A percentile compares a stretch with the other conserved stretches of the same genome.
These are phyloP conservation scores for Coccyzus lansbergi DNA, from an alignment of 2,797 vertebrate genomes.

Conservation along the genomic window DNA sequence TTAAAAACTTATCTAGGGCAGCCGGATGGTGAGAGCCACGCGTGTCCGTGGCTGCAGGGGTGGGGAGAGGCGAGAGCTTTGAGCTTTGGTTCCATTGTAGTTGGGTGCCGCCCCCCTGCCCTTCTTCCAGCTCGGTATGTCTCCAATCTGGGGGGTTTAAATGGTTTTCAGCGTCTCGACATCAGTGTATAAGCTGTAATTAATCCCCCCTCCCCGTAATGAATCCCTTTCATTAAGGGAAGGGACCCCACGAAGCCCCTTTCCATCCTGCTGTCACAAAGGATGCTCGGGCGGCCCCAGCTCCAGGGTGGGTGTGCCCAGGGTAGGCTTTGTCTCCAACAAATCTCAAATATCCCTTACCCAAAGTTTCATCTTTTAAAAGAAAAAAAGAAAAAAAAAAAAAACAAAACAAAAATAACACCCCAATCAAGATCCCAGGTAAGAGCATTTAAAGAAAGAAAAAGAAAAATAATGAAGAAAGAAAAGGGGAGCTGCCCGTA, in stretches of 20 bases:
- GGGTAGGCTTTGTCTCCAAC: slow-evolving; percentile 13
- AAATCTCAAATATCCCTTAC: background rate
- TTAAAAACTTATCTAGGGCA: too few relatives aligned
- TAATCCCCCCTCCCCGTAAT: too few relatives aligned
- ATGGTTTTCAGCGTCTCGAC: too few relatives aligned
- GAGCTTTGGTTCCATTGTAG: background rate
- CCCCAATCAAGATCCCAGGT: background rate
- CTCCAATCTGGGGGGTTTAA: background rate
- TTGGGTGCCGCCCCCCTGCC: background rate
- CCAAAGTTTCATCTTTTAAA: background rate
- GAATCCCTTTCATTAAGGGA: too few relatives aligned
- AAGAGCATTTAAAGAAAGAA: background rate
- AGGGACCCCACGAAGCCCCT: too few relatives aligned
- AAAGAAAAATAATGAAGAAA: background rate
- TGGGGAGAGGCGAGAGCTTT: background rate
- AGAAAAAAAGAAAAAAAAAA: too few relatives aligned
- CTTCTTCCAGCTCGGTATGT: background rate
- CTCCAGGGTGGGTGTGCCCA: slow-evolving; percentile 28
- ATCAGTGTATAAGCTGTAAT: too few relatives aligned
- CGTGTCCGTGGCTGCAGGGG: background rate
- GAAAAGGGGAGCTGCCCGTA: background rate
- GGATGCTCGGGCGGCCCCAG: background rate
- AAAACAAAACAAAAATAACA: too few relatives aligned
- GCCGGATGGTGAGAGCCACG: background rate
- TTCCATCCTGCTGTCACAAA: background rate